These are phyloP conservation scores for Aramus guarauna DNA, from an alignment of 2,113 vertebrate genomes.

Conservation along the genomic window DNA sequence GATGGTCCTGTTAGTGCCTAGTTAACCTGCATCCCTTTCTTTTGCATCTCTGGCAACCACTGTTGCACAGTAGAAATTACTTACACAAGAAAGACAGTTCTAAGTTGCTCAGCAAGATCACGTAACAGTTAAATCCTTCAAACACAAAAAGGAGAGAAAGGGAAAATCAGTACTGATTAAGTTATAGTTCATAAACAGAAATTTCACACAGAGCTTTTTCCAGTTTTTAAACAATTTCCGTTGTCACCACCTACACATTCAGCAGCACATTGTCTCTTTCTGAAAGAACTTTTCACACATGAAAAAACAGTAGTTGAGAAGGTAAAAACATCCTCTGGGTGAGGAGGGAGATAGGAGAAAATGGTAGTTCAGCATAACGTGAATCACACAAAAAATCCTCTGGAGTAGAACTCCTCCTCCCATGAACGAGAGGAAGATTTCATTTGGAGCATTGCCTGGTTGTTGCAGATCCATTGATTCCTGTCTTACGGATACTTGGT, in stretches of 20 bases:
- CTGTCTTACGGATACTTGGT: not conserved
- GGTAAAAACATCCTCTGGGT: not conserved
- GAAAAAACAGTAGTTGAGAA: not conserved
- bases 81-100: not conserved
- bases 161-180: not conserved
- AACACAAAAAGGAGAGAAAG: not conserved
- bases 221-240: fast-evolving
- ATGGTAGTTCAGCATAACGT: not conserved
- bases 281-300: not conserved
- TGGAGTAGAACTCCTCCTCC: not conserved
- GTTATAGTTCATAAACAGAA: not conserved
- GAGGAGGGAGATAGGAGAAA: not conserved
- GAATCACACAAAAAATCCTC: not conserved
- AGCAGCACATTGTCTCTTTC: not conserved
- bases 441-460: not conserved
- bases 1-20: not conserved
- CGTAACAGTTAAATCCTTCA: not conserved
- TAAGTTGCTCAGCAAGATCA: not conserved
- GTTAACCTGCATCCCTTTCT: not conserved
- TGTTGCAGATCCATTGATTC: not conserved
- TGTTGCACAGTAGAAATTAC: not conserved
- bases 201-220: not conserved
- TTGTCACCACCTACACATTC: not conserved
- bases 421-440: not conserved
- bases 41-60: not conserved